Base-by-base conservation (phyloP, 2,888 invertebrate genomes). In the Diaperis boleti region DNA sequence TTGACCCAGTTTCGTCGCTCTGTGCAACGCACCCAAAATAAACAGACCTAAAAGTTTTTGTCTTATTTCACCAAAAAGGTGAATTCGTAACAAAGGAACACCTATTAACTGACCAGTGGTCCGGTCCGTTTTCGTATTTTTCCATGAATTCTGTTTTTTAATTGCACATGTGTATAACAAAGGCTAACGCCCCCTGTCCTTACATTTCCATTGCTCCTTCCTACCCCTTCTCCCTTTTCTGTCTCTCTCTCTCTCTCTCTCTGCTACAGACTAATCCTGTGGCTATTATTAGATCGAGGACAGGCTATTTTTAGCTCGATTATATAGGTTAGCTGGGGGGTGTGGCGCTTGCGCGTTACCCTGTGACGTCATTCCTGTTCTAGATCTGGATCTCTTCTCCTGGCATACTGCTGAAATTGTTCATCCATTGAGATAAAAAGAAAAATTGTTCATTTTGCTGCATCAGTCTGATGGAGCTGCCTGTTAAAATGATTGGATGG, bases 251-350 rank as follows among this genome's bases (percentile, higher is more conserved):
- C 39, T 26, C 11, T 63, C 59, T 63, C 52, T 59, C 49, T 62
- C 55, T 67, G 69, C 54, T 72, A 65, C 72, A 74, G 76, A 76
- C 77, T 74, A 77, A 72, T 74, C 75, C 75, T 72, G 71, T 75
- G 72, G 76, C 81, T 82, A 82, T 81, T 82, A 81, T 81, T 82
- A 82, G 82, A 79, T 76, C 79, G 80, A 77, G 81, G 80, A 76
- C 81, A 74, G 68, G 77, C 78, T 82, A 82, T 81, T 81, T 82
- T 82, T 82, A 82, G 82, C 72, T 47, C 69, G 41, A 61, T 69
- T 69, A 80, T 79, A 73, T 81, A 76, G 81, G 81, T 80, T 77
- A 79, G 71, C 74, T 60, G 44, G 73, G 74, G 76, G 77, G 74
- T 74, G 69, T 66, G 73, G 65, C 72, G 75, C 74, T 59, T 78